Base-by-base conservation (phyloP, 2,888 invertebrate species). In the Gortyna flavago region DNA sequence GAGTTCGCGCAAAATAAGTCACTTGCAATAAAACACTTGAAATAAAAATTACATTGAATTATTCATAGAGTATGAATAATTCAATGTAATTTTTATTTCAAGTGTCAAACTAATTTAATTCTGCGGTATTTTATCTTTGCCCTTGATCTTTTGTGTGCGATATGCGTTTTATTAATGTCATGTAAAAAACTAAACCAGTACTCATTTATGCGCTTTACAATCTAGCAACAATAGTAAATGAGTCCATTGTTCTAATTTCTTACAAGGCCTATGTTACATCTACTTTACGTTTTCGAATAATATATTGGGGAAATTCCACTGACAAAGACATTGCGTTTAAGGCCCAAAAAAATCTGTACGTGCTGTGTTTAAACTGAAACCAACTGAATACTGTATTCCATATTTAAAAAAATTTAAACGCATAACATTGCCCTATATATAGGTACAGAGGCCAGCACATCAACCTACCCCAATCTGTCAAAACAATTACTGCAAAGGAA, bases 111-210 rank as follows among this genome's bases (percentile, higher is more conserved):
- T 16, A 67, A 48, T 65, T 41, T 32, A 38, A 38, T 13, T 9
- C 35, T 75, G 68, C 25, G 61, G 61, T 76, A 57, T 71, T 70
- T 67, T 61, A 68, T 35, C 57, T 29, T 18, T 32, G 29, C 5
- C 66, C 80, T 68, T 77, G 82, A 72, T 71, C 66, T 70, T 81
- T 48, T 16, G 16, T 35, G 25, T 75, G 32, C 32, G 38, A 32
- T 57, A 54, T 57, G 57, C 21, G 41, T 72, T 72, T 41, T 41
- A 41, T 11, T 41, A 41, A 41, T 41, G 2, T 41, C 11, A 41
- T 41, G 41, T 11, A 11, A 41, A 41, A 41, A 41, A 41, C 41
- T 41, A 38, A 38, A 38, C 8, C 8, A 38, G 9, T 38, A 38
- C 38, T 35, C 35, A 35, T 35, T 35, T 44, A 44, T 16, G 44